These are phyloP conservation scores for Onychostruthus taczanowskii DNA, from an alignment of 2,113 vertebrate species.

Conservation along the genomic window DNA sequence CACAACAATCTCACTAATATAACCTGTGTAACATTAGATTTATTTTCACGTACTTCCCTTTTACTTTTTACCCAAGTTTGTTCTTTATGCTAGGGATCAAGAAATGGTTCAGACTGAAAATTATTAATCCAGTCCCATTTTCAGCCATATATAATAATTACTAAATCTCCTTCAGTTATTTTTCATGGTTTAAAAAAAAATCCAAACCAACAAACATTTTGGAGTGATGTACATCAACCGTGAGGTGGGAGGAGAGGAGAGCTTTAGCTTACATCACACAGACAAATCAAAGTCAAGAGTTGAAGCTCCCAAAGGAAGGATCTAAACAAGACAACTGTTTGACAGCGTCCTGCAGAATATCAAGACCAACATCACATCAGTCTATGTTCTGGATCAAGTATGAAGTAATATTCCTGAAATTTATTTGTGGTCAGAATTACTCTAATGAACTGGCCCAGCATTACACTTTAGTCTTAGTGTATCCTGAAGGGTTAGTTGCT, in stretches of 20 bases:
- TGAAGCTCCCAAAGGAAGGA: background rate
- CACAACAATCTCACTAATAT: background rate
- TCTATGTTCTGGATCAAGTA: background rate
- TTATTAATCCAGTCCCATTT: background rate
- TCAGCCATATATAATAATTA: background rate
- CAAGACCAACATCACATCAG: background rate
- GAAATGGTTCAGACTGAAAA: background rate
- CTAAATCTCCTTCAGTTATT: background rate
- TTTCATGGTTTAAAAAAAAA: background rate
- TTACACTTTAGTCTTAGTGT: background rate
- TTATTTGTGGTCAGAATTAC: background rate
- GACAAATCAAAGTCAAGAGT: background rate
- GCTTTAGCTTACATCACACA: background rate
- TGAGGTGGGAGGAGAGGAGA: background rate
- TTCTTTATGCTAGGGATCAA: background rate
- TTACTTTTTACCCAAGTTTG: background rate
- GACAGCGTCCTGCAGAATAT: background rate
- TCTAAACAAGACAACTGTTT: background rate
- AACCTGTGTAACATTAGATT: background rate
- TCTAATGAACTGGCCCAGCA: constrained; percentile 12
- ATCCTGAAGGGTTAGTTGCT: constrained; percentile 25
- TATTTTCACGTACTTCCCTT: background rate
- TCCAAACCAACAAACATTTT: background rate
- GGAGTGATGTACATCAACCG: background rate
- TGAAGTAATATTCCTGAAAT: constrained; percentile 5